A percentile compares a stretch with the other conserved stretches of the same genome.
These are phyloP conservation scores for Chaitophorus viminalis DNA, from an alignment of 2,888 invertebrate species.

Conservation along the genomic window DNA sequence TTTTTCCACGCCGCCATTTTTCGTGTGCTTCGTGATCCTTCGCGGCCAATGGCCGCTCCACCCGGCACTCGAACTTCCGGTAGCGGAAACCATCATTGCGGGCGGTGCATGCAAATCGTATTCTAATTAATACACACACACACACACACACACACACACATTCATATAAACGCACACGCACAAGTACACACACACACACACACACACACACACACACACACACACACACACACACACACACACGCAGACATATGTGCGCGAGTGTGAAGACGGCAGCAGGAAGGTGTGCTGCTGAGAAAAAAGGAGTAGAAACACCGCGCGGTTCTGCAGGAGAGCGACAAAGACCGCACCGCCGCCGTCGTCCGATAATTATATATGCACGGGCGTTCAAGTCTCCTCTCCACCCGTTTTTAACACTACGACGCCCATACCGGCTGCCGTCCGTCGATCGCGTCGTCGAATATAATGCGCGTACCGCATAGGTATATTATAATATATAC, in stretches of 20 bases:
- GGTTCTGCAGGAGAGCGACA: not conserved
- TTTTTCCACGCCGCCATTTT: slow-evolving; percentile 39
- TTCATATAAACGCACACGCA: too few species aligned
- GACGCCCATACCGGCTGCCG: slow-evolving; percentile 18
- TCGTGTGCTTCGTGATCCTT: not conserved
- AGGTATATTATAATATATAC: too few species aligned
- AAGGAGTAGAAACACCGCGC: not conserved
- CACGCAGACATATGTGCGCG: too few species aligned
- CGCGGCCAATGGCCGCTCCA: slow-evolving; percentile 30
- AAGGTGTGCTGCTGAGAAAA: not conserved
- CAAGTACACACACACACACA: too few species aligned
- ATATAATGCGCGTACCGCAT: not conserved
- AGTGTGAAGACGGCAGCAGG: not conserved
- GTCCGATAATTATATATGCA: slow-evolving; percentile 26
- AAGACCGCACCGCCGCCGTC: not conserved
- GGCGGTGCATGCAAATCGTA: slow-evolving; percentile 22
- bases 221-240: too few species aligned
- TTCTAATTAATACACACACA: slow-evolving; percentile 33
- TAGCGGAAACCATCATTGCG: slow-evolving; percentile 49
- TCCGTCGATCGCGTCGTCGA: not conserved
- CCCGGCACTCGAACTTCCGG: slow-evolving; percentile 23
- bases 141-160: too few species aligned
- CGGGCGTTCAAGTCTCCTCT: slow-evolving; percentile 54
- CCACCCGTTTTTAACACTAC: slow-evolving; percentile 46
- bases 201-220: too few species aligned